Base-by-base conservation (phyloP, 2,797 vertebrate species). In the Hemitrygon akajei region DNA sequence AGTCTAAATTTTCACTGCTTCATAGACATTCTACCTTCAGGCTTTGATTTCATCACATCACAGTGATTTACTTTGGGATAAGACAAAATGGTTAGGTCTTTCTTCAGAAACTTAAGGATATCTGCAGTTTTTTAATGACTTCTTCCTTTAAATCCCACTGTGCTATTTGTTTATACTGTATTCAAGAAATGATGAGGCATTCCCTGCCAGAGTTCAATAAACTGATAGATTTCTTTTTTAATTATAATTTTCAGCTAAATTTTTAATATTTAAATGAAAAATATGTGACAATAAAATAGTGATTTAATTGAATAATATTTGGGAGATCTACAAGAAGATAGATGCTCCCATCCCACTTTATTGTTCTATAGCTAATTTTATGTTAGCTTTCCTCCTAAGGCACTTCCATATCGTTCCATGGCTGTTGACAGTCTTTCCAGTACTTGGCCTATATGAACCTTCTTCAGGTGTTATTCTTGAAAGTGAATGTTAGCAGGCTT, bases 11-110 rank as follows among this genome's bases (percentile, higher is more conserved):
- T 91, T 37, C n/a, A 7, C 34, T 73, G 47, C 16, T 91, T 40
- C 30, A n/a, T n/a, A 63, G 27, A 91, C 73, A n/a, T 47, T 91
- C 27, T 60, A 86, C 16, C 89, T 91, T 91, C 66, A 71, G 66
- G 66, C 66, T 91, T 12, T 58, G 56, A 84, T 84, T 47, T 84
- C 86, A 82, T 82, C 40, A 73, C 34, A 30, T 71, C 66, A 73
- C 47, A 47, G 47, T 47, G 47, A 47, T 47, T 47, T 47, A 47
- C 47, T 47, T 47, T 47, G 47, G 66, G 34, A 27, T 71, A 91
- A 91, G 47, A n/a, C 91, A 71, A 91, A 40, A 20, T 73, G 66
- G 89, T 73, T 91, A n/a, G 66, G 25, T 73, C 66, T 91, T 91
- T 25, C 66, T 91, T 91, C 47, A 66, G 89, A 91, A 37, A 34